Conservation (phyloP, 2,888 invertebrate species). For the Gisinianus flammeolus region DNA sequence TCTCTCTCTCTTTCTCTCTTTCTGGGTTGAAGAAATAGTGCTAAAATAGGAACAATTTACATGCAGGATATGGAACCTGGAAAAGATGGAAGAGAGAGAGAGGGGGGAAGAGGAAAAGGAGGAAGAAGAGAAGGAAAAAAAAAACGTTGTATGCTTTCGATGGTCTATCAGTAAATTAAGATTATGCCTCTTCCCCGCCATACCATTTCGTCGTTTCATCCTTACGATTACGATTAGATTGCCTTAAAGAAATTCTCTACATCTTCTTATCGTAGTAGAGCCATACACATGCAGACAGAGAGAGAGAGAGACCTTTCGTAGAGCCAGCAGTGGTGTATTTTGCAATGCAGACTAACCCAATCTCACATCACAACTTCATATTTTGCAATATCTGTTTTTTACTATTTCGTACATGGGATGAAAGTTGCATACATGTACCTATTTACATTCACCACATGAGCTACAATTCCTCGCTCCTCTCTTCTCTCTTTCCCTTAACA, state of each 20-base stretch:
- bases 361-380: not conserved
- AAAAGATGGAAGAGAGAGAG: not conserved
- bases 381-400: not conserved
- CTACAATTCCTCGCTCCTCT: not conserved
- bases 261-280: too few species aligned
- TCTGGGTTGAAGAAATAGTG: constrained; percentile 2
- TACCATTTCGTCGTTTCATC: not conserved
- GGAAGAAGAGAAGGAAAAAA: not conserved
- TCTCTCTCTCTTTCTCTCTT: not conserved
- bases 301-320: too few species aligned
- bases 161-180: constrained; percentile 48
- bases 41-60: constrained; percentile 43
- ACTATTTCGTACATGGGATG: not conserved
- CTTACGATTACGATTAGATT: not conserved
- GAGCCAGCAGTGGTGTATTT: too few species aligned
- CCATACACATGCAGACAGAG: not conserved
- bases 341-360: not conserved
- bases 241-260: too few species aligned
- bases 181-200: not conserved
- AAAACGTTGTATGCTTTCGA: not conserved
- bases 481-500: not conserved
- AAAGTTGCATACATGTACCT: not conserved
- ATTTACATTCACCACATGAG: not conserved
- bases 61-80: constrained; percentile 37
- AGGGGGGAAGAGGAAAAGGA: not conserved